A percentile compares a stretch with the other conserved stretches of the same genome.
Conservation (phyloP, 2,797 vertebrate genomes). For the Florisuga fusca region DNA sequence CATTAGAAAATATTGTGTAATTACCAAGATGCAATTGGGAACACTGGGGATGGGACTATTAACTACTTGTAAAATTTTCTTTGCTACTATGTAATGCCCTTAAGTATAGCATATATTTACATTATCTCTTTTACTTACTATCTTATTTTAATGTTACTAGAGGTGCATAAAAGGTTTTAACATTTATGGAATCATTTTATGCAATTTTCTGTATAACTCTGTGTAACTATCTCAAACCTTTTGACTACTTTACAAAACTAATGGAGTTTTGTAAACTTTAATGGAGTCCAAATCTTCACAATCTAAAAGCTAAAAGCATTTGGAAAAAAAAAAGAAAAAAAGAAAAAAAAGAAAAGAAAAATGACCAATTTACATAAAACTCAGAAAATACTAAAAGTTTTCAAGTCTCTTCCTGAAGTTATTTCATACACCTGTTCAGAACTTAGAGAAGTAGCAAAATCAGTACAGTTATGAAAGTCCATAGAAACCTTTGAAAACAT, state of each 20-base stretch:
- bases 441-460: neutral
- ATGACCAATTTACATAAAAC: neutral
- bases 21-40: neutral
- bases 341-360: neutral
- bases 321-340: neutral
- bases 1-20: neutral
- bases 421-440: neutral
- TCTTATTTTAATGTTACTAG: neutral
- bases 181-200: neutral
- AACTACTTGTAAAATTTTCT: neutral
- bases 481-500: neutral
- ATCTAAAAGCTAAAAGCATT: neutral
- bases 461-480: neutral
- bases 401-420: neutral
- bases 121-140: neutral
- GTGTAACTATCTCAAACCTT: neutral
- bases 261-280: neutral
- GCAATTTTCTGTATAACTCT: neutral
- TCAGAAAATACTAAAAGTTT: neutral
- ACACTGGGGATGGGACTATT: neutral
- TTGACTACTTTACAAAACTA: neutral
- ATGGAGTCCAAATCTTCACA: neutral
- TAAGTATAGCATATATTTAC: neutral
- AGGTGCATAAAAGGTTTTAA: neutral
- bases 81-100: neutral